These are phyloP conservation scores for Anableps anableps DNA, from an alignment of 2,797 vertebrate genomes.

Conservation along the genomic window DNA sequence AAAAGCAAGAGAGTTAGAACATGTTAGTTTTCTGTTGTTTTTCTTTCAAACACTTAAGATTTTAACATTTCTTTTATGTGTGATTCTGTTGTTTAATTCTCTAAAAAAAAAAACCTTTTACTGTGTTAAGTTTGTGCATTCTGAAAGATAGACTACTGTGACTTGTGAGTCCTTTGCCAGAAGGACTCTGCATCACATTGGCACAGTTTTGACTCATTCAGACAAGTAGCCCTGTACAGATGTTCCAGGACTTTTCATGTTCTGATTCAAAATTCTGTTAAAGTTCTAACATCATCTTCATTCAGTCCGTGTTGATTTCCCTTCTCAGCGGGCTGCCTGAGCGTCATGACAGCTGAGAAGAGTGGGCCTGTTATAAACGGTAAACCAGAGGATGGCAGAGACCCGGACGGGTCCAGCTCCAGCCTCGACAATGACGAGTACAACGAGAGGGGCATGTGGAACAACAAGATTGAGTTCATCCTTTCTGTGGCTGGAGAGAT, in stretches of 20 bases:
- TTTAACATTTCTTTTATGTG: background rate
- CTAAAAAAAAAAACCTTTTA: background rate
- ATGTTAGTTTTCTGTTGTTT: background rate
- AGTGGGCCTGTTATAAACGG: slow-evolving; percentile 93
- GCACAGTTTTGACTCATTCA: slow-evolving; percentile 42
- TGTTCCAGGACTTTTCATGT: slow-evolving; percentile 21
- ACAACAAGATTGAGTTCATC: slow-evolving; percentile 98
- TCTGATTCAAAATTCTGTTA: slow-evolving; percentile 13
- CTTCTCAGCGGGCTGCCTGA: slow-evolving; percentile 79
- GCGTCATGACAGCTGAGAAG: slow-evolving; percentile 98
- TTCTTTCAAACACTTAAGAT: background rate
- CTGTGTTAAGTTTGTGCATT: background rate
- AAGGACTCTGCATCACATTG: slow-evolving; percentile 14
- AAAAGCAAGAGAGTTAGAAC: background rate
- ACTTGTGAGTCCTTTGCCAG: background rate
- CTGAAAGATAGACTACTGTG: background rate
- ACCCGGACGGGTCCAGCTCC: slow-evolving; percentile 86
- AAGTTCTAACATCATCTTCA: slow-evolving; percentile 32
- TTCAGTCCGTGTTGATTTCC: slow-evolving; percentile 2
- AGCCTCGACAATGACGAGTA: slow-evolving; percentile 86
- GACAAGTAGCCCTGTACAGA: slow-evolving; percentile 30
- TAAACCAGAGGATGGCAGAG: slow-evolving; percentile 91
- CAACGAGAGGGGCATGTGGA: slow-evolving; percentile 98
- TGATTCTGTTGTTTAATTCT: background rate
- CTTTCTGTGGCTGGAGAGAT: slow-evolving; percentile 99